Evolutionary conservation across 64 coral and sea anemone genomes (phyloP), one percentile per base, ranked within the genome.

Genomic region (Montipora sp.): DNA sequence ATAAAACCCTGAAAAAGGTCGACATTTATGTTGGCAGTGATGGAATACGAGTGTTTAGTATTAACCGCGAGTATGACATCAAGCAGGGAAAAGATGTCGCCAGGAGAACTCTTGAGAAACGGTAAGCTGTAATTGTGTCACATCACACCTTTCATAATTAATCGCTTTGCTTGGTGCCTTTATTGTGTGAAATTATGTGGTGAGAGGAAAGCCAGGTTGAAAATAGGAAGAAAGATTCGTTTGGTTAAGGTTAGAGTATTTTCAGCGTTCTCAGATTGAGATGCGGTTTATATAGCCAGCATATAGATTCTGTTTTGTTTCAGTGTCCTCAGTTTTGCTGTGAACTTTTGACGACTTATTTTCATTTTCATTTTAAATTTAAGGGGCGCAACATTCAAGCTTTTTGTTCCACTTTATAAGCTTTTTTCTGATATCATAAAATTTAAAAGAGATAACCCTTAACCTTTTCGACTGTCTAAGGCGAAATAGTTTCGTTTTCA

Each of bases 1-100:
- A 99, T 82, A 99, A 96, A 75, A 83, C 77, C 19, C 18, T 89
- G 9, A 99, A 96, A 84, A 95, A 91, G 65, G 79, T 99, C 8
- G 95, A 99, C 45, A 96, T 99, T 63, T 84, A 88, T 11, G 98
- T 99, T 18, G 98, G 95, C 2, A 92, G 67, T 48, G 98, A 99
- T 23, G 98, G 98, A 5, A 89, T 99, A 27, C 84, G 87, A 20
- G 98, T 99, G 2, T 99, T 89, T 49, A 96, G 98, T 21, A 71
- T 96, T 74, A 87, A 90, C 68, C 88, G 91, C 45, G 98, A 96
- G 75, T 99, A 72, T 47, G 98, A 99, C 57, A 55, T 77, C 12
- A 99, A 99, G 69, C 92, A 92, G 77, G 92, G 89, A 51, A 96
- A 92, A 87, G 98, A 99, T 80, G 81, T 99, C 10, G 81, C 93